These are phyloP conservation scores for Nannoperca obscura DNA, from an alignment of 2,797 vertebrate genomes.

Conservation along the genomic window DNA sequence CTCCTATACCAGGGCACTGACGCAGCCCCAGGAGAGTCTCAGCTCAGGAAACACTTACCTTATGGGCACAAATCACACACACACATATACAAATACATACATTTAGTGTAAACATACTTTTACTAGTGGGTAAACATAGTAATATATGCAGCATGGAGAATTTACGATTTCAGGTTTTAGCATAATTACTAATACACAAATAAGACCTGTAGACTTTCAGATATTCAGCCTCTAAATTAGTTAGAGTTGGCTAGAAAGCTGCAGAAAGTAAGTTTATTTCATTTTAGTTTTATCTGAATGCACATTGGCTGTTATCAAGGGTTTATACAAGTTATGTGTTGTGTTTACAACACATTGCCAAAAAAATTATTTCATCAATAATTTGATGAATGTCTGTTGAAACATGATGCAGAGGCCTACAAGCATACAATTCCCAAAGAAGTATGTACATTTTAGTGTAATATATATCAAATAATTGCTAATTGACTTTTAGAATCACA, in stretches of 20 bases:
- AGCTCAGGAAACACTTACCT: conserved; percentile 31
- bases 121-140: conserved; percentile 20
- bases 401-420: not conserved
- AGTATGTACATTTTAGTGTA: not conserved
- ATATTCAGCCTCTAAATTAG: not conserved
- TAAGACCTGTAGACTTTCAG: not conserved
- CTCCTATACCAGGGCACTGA: conserved; percentile 15
- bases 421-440: not conserved
- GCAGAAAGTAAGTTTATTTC: not conserved
- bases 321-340: not conserved
- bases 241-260: not conserved
- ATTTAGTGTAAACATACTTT: conserved; percentile 22
- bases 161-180: conserved; percentile 8
- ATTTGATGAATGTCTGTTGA: not conserved
- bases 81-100: conserved; percentile 17
- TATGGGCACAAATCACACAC: conserved; percentile 32
- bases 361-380: not conserved
- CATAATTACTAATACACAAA: conserved; percentile 11
- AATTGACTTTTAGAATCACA: not conserved
- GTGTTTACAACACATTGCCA: not conserved
- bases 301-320: not conserved
- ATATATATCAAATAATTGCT: not conserved
- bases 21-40: conserved; percentile 19
- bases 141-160: conserved; percentile 19
- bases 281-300: not conserved